Evolutionary conservation across 1,140 invertebrate species (phyloP).

Genomic region (Laodelphax striatellus): DNA sequence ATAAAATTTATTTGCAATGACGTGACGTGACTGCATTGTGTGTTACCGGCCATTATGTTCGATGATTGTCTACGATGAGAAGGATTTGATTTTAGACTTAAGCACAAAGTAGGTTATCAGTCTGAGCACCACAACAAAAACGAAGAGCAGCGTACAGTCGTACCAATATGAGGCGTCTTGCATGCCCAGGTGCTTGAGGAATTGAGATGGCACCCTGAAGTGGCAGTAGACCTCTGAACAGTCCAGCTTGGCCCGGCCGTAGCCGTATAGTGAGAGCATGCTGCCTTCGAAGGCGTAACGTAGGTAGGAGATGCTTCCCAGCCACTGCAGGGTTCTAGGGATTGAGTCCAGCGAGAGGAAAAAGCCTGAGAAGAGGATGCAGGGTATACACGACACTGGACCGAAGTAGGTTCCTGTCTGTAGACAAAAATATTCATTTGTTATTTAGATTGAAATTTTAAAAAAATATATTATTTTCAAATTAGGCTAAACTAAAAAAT

Average conservation of each 20-base stretch:
- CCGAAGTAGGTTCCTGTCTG: conserved; percentile 88
- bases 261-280: conserved; percentile 64
- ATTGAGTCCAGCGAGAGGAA: conserved; percentile 81
- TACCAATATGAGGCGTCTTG: conserved; percentile 61
- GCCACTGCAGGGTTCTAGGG: conserved; percentile 68
- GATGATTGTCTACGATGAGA: too few species aligned
- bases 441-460: too few species aligned
- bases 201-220: conserved; percentile 59
- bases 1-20: too few species aligned
- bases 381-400: conserved; percentile 51
- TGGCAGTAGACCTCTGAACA: conserved; percentile 69
- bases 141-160: conserved; percentile 65
- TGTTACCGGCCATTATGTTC: too few species aligned
- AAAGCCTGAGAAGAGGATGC: conserved; percentile 84
- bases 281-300: conserved; percentile 74
- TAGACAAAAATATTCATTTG: conserved; percentile 24
- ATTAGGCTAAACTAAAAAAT: too few species aligned
- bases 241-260: conserved; percentile 52
- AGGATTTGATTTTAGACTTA: conserved; percentile 55
- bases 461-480: too few species aligned
- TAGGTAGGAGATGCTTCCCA: conserved; percentile 83
- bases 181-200: conserved; percentile 69
- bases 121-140: conserved; percentile 70
- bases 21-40: too few species aligned
- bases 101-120: conserved; percentile 78